These are phyloP conservation scores for Drosophila neutralis DNA, from an alignment of 2,888 invertebrate genomes.

Conservation along the genomic window DNA sequence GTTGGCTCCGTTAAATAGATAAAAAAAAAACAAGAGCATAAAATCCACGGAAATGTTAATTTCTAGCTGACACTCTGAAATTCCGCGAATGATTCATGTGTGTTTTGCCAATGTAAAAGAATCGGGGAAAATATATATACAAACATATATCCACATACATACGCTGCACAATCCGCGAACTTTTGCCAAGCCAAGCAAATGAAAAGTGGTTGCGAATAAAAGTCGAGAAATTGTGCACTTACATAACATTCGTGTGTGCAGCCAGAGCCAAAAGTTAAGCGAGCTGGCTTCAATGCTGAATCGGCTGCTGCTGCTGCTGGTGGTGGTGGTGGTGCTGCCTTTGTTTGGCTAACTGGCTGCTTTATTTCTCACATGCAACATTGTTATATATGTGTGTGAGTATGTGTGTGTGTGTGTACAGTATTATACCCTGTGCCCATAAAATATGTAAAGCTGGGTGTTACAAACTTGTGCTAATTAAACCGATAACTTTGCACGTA, in stretches of 20 bases:
- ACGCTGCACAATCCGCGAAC: conserved; percentile 32
- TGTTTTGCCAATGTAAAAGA: conserved; percentile 1
- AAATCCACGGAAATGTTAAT: conserved; percentile 28
- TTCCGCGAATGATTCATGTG: conserved; percentile 56
- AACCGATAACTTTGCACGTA: neutral
- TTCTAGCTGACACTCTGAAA: conserved; percentile 25
- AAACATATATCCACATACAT: neutral
- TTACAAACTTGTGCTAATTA: neutral
- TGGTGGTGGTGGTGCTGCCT: conserved; percentile 25
- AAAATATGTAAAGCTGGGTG: neutral
- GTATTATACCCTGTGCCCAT: conserved; percentile 23
- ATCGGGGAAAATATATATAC: conserved; percentile 1
- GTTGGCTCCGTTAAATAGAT: conserved; percentile 28
- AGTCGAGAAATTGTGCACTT: conserved; percentile 51
- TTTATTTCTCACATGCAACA: conserved; percentile 53
- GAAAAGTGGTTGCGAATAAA: conserved; percentile 23
- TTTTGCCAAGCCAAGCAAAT: conserved; percentile 60
- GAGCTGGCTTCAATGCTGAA: conserved; percentile 46
- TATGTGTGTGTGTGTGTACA: neutral
- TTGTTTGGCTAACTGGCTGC: conserved; percentile 46
- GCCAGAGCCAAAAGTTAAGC: conserved; percentile 38
- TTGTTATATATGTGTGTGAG: neutral
- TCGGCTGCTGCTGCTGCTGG: neutral
- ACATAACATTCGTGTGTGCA: conserved; percentile 47
- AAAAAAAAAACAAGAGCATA: conserved; percentile 5